Percentiles rank a stretch among this genome's conserved stretches.
phyloP scores from a whole-genome alignment of 2,888 invertebrate genomes.

The Anarsia innoxiella region DNA sequence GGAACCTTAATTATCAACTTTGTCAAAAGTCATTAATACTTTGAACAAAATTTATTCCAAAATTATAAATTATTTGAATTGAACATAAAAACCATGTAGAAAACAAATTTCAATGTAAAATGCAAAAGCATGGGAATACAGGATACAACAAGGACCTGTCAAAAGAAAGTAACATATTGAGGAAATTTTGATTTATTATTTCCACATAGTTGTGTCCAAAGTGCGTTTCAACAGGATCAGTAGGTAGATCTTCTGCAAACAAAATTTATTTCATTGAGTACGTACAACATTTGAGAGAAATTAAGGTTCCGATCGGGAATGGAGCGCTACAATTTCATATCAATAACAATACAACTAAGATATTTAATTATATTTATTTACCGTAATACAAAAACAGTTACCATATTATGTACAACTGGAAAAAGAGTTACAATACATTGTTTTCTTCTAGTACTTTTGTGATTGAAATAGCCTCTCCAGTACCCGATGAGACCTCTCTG shows the following conservation, averaged over 20 bases:
- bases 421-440: constrained; percentile 70
- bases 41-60: constrained; percentile 72
- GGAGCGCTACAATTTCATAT: constrained; percentile 65
- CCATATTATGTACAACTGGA: constrained; percentile 75
- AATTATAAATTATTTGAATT: constrained; percentile 71
- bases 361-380: constrained; percentile 73
- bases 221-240: constrained; percentile 71
- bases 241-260: constrained; percentile 70
- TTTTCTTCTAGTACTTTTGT: constrained; percentile 83
- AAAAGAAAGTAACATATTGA: constrained; percentile 67
- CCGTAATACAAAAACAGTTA: constrained; percentile 75
- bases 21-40: constrained; percentile 58
- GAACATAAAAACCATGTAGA: constrained; percentile 72
- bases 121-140: constrained; percentile 62
- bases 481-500: constrained; percentile 85
- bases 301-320: constrained; percentile 75
- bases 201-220: constrained; percentile 74
- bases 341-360: constrained; percentile 70
- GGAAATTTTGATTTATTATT: constrained; percentile 75
- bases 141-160: constrained; percentile 66
- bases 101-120: constrained; percentile 62
- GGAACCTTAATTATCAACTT: constrained; percentile 71
- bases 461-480: constrained; percentile 88
- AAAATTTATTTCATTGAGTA: constrained; percentile 68
- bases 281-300: constrained; percentile 48